These are phyloP conservation scores for Catamblyrhynchus diadema DNA, from an alignment of 2,797 vertebrate genomes.

Conservation along the genomic window DNA sequence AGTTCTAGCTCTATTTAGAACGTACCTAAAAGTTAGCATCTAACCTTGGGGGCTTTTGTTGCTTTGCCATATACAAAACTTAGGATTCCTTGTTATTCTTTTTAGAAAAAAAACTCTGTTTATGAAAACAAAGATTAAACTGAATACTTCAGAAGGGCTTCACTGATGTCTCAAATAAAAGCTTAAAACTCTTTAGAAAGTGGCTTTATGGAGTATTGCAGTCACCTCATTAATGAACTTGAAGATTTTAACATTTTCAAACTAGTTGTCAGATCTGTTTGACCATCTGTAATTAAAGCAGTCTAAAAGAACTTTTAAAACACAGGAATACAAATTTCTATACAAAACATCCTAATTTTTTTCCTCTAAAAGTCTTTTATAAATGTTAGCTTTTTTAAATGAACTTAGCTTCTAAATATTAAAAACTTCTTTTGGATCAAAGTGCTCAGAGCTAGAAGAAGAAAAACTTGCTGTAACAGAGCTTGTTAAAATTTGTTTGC, in stretches of 20 bases:
- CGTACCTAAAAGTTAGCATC: rapidly evolving
- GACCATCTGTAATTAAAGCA: not conserved
- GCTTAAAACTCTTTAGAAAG: not conserved
- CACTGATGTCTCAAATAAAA: not conserved
- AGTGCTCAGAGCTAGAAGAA: not conserved
- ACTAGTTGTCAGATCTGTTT: not conserved
- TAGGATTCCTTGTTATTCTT: not conserved
- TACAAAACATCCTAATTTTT: not conserved
- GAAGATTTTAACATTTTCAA: not conserved
- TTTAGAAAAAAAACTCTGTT: not conserved
- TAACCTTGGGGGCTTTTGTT: not conserved
- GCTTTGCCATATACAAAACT: not conserved
- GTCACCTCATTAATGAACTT: not conserved
- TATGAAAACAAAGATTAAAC: not conserved
- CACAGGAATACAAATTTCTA: not conserved
- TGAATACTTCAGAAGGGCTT: not conserved
- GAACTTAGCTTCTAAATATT: not conserved
- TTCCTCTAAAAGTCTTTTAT: not conserved
- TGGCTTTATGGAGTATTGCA: not conserved
- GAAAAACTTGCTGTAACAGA: not conserved
- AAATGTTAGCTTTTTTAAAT: not conserved
- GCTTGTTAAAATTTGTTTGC: constrained; percentile 35
- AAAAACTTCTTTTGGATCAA: not conserved
- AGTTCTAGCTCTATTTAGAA: not conserved
- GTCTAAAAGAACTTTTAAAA: not conserved